A percentile compares a stretch with the other conserved stretches of the same genome.
Conservation (phyloP, 2,797 vertebrate genomes). For the Holocentrus rufus region DNA sequence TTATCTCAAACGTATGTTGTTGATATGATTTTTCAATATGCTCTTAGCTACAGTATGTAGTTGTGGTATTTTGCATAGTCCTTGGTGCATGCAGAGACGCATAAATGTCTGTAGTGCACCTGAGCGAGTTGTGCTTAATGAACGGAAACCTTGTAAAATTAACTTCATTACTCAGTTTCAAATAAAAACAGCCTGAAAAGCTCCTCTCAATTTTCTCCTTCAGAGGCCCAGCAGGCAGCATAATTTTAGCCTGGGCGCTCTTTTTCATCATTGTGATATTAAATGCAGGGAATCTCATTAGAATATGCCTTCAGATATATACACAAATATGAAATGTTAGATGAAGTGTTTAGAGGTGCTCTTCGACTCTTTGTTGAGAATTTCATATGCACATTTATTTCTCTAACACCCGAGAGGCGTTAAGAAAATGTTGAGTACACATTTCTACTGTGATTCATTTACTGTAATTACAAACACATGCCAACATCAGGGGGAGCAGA, state of each 20-base stretch:
- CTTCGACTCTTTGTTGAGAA: conserved; percentile 36
- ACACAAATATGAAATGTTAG: conserved; percentile 57
- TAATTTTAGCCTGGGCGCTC: conserved; percentile 17
- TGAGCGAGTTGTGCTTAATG: conserved; percentile 63
- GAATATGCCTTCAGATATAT: conserved; percentile 50
- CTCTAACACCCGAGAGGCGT: conserved; percentile 63
- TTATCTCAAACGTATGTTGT: neutral
- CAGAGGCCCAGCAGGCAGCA: conserved; percentile 23
- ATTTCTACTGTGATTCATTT: conserved; percentile 49
- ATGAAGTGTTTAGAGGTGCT: conserved; percentile 60
- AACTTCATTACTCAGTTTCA: conserved; percentile 68
- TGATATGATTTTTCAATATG: neutral
- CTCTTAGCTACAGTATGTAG: conserved; percentile 1
- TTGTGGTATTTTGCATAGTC: conserved; percentile 1
- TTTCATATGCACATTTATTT: conserved; percentile 54
- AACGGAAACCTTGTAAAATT: conserved; percentile 75
- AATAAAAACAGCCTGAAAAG: conserved; percentile 66
- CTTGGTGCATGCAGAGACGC: neutral
- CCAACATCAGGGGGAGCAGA: conserved; percentile 32
- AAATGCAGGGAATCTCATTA: conserved; percentile 70
- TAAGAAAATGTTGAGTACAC: conserved; percentile 55
- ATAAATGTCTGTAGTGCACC: conserved; percentile 61
- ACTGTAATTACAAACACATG: conserved; percentile 64
- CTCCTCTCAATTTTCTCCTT: conserved; percentile 50
- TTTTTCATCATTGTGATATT: conserved; percentile 75